Percentiles rank a stretch among this genome's conserved stretches.
phyloP scores from a whole-genome alignment of 2,888 invertebrate genomes.

The Campoletis raptor region DNA sequence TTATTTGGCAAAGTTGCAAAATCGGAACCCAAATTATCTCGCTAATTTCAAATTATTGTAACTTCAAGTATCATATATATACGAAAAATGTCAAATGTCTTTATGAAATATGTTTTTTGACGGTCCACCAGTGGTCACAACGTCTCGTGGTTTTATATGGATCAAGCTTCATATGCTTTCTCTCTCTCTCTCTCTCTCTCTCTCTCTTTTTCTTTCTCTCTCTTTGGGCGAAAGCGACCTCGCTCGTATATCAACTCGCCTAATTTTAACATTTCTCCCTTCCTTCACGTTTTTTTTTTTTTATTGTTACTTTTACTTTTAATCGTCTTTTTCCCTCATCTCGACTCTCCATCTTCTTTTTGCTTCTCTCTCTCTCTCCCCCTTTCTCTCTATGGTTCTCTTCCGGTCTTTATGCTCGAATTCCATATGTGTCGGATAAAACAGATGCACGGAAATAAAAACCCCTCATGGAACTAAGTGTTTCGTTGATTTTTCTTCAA shows the following conservation, averaged over 20 bases:
- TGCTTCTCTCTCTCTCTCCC: neutral
- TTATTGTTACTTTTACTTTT: conserved; percentile 31
- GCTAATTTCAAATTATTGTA: conserved; percentile 60
- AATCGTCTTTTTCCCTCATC: conserved; percentile 34
- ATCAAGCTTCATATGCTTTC: neutral
- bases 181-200: neutral
- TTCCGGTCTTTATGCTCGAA: conserved; percentile 48
- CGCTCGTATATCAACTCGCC: conserved; percentile 61
- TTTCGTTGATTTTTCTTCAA: neutral
- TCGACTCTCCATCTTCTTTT: neutral
- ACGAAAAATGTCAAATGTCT: conserved; percentile 25
- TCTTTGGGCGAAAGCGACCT: conserved; percentile 50
- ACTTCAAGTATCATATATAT: conserved; percentile 13
- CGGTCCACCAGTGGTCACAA: conserved; percentile 23
- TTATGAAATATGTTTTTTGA: conserved; percentile 61
- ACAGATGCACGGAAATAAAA: conserved; percentile 54
- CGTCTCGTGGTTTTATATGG: conserved; percentile 53
- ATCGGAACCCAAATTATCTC: conserved; percentile 35
- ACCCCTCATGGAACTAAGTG: neutral
- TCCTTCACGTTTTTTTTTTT: conserved; percentile 27
- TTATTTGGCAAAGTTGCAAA: conserved; percentile 49
- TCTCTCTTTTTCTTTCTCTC: neutral
- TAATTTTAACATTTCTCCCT: conserved; percentile 62
- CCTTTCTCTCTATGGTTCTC: conserved; percentile 8
- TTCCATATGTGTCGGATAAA: conserved; percentile 38